Evolutionary conservation across 2,113 vertebrate species (phyloP).

Genomic region (Corythaixoides concolor): DNA sequence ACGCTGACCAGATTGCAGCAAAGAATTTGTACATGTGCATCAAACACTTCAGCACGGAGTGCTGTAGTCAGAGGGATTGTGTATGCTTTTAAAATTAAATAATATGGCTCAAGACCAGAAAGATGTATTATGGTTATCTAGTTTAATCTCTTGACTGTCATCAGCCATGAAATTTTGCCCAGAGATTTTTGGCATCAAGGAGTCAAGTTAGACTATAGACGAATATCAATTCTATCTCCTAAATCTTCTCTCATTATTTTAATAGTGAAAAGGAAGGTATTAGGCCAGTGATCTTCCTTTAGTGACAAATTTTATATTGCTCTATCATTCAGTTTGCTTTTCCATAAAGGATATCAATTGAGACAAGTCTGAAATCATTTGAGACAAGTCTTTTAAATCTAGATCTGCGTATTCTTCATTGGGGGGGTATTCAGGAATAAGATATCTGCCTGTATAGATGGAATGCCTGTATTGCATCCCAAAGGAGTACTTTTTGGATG

Average conservation of each 20-base stretch:
- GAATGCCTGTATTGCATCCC: background rate
- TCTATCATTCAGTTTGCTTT: background rate
- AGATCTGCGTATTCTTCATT: background rate
- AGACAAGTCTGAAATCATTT: background rate
- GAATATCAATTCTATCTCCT: background rate
- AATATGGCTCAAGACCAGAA: background rate
- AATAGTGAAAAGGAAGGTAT: background rate
- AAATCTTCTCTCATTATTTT: background rate
- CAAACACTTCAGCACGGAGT: background rate
- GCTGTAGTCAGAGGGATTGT: background rate
- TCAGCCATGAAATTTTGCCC: background rate
- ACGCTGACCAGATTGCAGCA: background rate
- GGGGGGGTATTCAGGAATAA: background rate
- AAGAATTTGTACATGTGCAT: background rate
- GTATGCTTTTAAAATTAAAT: background rate
- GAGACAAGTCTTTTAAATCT: background rate
- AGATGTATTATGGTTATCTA: background rate
- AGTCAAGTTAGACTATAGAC: background rate
- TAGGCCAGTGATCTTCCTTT: background rate
- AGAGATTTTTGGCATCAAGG: background rate
- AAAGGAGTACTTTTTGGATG: background rate
- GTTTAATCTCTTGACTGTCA: background rate
- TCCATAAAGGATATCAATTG: background rate
- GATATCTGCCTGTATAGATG: background rate
- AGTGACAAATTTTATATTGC: background rate